A percentile compares a stretch with the other conserved stretches of the same genome.
These are phyloP conservation scores for Lagria hirta DNA, from an alignment of 2,888 invertebrate genomes.

Conservation along the genomic window DNA sequence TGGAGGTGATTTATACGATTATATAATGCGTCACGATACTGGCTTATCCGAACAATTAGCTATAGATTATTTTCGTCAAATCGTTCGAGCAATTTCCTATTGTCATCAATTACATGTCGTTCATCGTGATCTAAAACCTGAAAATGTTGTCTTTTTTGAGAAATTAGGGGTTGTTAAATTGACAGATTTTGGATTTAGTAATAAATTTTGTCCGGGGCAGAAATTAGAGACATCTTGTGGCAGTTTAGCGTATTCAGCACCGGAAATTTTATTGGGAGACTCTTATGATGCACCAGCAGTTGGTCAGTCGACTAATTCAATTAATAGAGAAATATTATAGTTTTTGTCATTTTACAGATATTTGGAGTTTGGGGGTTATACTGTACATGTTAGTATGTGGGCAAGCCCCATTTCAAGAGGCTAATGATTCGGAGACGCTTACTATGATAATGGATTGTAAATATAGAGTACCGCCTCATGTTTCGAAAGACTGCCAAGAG, in stretches of 20 bases:
- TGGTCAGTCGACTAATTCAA: constrained; percentile 55
- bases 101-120: constrained; percentile 91
- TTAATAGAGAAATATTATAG: too few species aligned
- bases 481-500: constrained; percentile 84
- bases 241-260: constrained; percentile 97
- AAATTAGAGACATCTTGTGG: constrained; percentile 98
- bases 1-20: constrained; percentile 98
- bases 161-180: constrained; percentile 95
- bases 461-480: constrained; percentile 87
- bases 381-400: constrained; percentile 98
- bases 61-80: constrained; percentile 93
- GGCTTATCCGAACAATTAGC: constrained; percentile 83
- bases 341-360: constrained; percentile 75
- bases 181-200: constrained; percentile 98
- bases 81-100: constrained; percentile 95
- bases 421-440: constrained; percentile 98
- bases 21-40: constrained; percentile 93
- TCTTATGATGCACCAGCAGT: constrained; percentile 99
- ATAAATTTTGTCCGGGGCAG: constrained; percentile 93
- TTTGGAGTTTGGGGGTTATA: constrained; percentile 99
- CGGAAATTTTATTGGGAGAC: constrained; percentile 97
- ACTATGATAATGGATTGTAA: constrained; percentile 99
- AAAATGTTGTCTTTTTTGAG: constrained; percentile 99
- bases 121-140: constrained; percentile 95
- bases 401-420: constrained; percentile 97